Evolutionary conservation across 2,113 vertebrate genomes (phyloP), one percentile per base, ranked within the genome.

Genomic region (Emydocephalus ijimae): DNA sequence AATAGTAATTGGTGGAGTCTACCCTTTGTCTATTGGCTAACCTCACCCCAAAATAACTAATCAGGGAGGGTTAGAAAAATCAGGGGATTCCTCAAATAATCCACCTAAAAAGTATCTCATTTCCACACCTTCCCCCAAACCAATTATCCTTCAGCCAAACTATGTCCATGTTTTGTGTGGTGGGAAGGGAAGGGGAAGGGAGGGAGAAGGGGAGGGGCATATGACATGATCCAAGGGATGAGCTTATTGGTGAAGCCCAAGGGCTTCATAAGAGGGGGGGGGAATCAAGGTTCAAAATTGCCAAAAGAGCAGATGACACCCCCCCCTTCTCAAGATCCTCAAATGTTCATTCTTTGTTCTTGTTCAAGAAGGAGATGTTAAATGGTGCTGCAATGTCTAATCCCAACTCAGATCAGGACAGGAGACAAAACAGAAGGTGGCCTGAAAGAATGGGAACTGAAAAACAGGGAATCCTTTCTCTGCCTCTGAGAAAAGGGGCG

Each of bases 91-190:
- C 90, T 69, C 54, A 54, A 59, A 85, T 85, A 61, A 85, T 54
- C 87, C 55, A n/a, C n/a, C 90, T 69, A 55, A 39, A 88, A 56
- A 50, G 39, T 39, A 52, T 89, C 87, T 89, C 90, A 61, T 85
- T 81, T 89, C 86, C 43, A 52, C 26, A 81, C 43, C 64, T 55
- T 54, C 20, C 52, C 54, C 64, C 20, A 57, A 39, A 39, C 24
- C 55, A 85, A 69, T 89, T 91, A 57, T 89, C 93, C 90, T 91
- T 90, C 64, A 61, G 93, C 90, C 93, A 89, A 89, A 91, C 52
- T 50, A 50, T 64, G 56, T 93, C n/a, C 61, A 81, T 92, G 45
- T 74, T 87, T 45, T 92, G 88, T 88, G 74, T 57, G 90, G 90
- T 2, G n/a, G n/a, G 93, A 50, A 61, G 39, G 2, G 29, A 69